Conservation (phyloP, 2,797 vertebrate species). For the Hozukius guyotensis region DNA sequence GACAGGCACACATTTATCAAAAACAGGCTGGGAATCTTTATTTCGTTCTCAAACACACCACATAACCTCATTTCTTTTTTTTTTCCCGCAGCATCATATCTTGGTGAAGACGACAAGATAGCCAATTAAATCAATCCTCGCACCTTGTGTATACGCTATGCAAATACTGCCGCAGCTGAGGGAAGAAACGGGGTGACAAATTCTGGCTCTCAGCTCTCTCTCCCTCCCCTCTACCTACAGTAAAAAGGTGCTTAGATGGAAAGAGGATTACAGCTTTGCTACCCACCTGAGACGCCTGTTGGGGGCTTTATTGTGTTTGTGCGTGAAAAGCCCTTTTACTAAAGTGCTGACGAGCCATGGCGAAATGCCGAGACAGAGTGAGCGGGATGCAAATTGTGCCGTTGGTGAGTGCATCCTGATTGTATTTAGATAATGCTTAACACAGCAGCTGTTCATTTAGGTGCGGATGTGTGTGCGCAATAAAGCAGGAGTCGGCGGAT, state of each 20-base stretch:
- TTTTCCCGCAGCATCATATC: constrained; percentile 25
- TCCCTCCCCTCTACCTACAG: constrained; percentile 45
- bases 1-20: constrained; percentile 20
- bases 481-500: background rate
- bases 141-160: constrained; percentile 54
- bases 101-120: constrained; percentile 50
- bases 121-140: constrained; percentile 69
- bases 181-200: constrained; percentile 55
- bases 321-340: constrained; percentile 75
- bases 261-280: constrained; percentile 78
- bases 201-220: constrained; percentile 42
- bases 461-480: background rate
- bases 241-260: constrained; percentile 78
- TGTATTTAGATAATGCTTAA: constrained; percentile 75
- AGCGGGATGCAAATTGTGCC: constrained; percentile 72
- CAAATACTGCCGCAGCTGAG: constrained; percentile 60
- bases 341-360: constrained; percentile 79
- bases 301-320: constrained; percentile 78
- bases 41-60: constrained; percentile 28
- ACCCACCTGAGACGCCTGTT: constrained; percentile 77
- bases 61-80: constrained; percentile 10
- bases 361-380: constrained; percentile 63
- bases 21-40: constrained; percentile 45
- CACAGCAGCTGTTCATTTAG: constrained; percentile 69
- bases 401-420: constrained; percentile 69